Evolutionary conservation across 1,140 invertebrate species (phyloP), one percentile per base, ranked within the genome.

Genomic region (Drosophila murphyi): DNA sequence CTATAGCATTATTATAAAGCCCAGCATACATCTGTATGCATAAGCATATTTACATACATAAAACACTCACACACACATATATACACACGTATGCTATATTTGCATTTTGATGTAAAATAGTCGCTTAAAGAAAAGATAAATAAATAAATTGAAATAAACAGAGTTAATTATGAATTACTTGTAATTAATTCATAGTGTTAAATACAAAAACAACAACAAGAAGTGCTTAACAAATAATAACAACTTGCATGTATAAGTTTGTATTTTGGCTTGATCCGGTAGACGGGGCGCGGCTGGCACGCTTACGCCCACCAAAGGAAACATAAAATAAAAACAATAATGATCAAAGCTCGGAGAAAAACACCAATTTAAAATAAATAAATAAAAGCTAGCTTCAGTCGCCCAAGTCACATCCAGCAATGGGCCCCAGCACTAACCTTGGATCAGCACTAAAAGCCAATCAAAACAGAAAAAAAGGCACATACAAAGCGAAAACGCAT

Each of bases 281-380:
- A 29, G 56, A 48, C 50, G 71, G 64, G 80, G 76, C 78, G 77
- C 72, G 76, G 65, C 50, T 74, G 80, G 80, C 62, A 64, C 69
- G 79, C 73, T 80, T 60, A 69, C 76, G 80, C 81, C 80, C 80
- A 83, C 81, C 63, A 83, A 71, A 56, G 56, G 5, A 3, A 34
- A 50, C 41, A 68, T 48, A 34, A 41, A 35, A 7, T 54, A 67
- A 64, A 34, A 35, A 10, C 7, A 56, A 52, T 50, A 50, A 7
- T 31, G 29, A 50, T 50, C 28, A 50, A 31, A 50, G 10, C 4
- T 41, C 39, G 39, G 29, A 39, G 5, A 28, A 52, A 10, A 51
- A 52, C 12, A 52, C 4, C 8, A 51, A 47, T 48, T 6, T 48
- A 47, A 32, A 54, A 64, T 32, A 56, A 29, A 41, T 8, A 59